Evolutionary conservation across 2,797 vertebrate genomes (phyloP).

Genomic region (Ispidina picta): DNA sequence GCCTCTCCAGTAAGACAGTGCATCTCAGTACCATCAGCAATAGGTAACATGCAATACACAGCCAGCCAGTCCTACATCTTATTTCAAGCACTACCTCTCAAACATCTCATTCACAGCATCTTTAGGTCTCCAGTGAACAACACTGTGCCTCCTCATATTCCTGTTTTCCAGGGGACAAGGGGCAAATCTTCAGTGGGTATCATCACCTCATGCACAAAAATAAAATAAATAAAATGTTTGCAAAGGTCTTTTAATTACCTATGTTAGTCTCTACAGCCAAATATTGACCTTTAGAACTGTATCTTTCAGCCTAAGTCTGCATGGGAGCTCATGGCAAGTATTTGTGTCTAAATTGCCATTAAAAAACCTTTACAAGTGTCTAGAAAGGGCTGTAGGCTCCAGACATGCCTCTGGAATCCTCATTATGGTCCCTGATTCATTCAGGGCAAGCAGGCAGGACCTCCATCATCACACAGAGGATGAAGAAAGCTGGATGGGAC

Average conservation of each 20-base stretch:
- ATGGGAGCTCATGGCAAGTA: not conserved
- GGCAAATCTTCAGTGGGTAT: accelerated
- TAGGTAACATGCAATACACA: accelerated
- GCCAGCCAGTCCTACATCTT: not conserved
- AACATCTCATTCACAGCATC: not conserved
- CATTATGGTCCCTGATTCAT: slow-evolving; percentile 26
- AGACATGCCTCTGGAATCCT: slow-evolving; percentile 19
- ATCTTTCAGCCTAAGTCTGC: not conserved
- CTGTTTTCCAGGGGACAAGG: not conserved
- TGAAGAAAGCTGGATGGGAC: slow-evolving; percentile 33
- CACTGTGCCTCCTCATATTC: not conserved
- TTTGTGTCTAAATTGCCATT: not conserved
- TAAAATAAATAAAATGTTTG: not conserved
- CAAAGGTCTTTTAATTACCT: not conserved
- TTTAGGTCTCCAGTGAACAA: not conserved
- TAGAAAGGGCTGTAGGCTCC: slow-evolving; percentile 10
- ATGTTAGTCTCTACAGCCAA: not conserved
- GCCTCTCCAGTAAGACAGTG: not conserved
- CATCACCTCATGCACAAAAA: not conserved
- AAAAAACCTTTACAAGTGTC: not conserved
- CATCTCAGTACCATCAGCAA: not conserved
- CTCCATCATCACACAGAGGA: not conserved
- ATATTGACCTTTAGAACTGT: not conserved
- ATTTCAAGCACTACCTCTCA: not conserved
- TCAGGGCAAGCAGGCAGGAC: not conserved